Percentiles rank a stretch among this genome's conserved stretches.
phyloP scores from a whole-genome alignment of 2,888 invertebrate species.

The Achlya flavicornis region DNA sequence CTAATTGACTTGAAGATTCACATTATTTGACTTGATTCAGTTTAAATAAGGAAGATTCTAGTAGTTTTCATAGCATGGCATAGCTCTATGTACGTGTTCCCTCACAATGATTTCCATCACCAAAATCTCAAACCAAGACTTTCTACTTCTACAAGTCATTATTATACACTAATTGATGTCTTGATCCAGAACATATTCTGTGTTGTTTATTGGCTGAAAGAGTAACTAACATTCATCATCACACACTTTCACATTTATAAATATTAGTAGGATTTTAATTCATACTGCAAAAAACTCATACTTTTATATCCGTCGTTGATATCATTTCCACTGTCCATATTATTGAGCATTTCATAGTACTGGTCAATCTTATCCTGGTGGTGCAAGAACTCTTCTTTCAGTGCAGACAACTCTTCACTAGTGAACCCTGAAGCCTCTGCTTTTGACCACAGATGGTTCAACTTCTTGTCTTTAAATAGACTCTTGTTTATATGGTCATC shows the following conservation, averaged over 20 bases:
- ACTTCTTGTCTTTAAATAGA: conserved; percentile 94
- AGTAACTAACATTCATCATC: too few species aligned
- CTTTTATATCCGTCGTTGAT: conserved; percentile 85
- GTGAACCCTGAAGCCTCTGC: conserved; percentile 95
- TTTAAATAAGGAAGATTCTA: background rate
- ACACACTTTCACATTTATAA: too few species aligned
- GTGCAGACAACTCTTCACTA: conserved; percentile 90
- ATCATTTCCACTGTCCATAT: conserved; percentile 83
- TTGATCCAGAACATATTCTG: too few species aligned
- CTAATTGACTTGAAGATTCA: background rate
- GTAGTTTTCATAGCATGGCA: too few species aligned
- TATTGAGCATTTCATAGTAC: conserved; percentile 91
- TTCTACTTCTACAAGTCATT: too few species aligned
- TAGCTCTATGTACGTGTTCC: too few species aligned
- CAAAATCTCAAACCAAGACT: too few species aligned
- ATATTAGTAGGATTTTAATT: too few species aligned
- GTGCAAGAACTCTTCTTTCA: conserved; percentile 95
- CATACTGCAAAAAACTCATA: conserved; percentile 55
- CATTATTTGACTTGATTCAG: background rate
- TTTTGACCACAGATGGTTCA: conserved; percentile 95
- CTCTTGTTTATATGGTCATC: conserved; percentile 89
- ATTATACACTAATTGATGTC: too few species aligned
- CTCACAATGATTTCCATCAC: too few species aligned
- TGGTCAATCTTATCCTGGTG: conserved; percentile 97
- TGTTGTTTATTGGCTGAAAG: too few species aligned